A percentile compares a stretch with the other conserved stretches of the same genome.
These are phyloP conservation scores for Desmodus rotundus DNA, from an alignment of 2,113 vertebrate genomes.

Conservation along the genomic window DNA sequence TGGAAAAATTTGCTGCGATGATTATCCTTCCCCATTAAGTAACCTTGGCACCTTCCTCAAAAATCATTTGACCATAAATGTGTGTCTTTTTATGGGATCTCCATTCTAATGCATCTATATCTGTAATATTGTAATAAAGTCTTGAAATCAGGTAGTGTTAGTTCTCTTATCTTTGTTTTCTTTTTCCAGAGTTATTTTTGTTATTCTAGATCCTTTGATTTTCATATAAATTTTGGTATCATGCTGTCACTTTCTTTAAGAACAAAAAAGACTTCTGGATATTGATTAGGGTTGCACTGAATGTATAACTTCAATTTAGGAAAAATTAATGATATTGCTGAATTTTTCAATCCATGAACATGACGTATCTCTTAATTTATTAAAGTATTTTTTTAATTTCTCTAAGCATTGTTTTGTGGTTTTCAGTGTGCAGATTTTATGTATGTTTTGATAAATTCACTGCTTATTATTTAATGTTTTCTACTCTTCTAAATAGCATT, in stretches of 20 bases:
- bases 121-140: not conserved
- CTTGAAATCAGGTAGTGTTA: not conserved
- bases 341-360: not conserved
- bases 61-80: not conserved
- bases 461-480: not conserved
- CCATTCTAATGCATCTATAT: not conserved
- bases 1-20: not conserved
- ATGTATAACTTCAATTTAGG: not conserved
- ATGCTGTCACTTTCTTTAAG: not conserved
- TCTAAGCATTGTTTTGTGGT: not conserved
- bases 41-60: not conserved
- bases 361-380: not conserved
- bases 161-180: not conserved
- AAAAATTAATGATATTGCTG: not conserved
- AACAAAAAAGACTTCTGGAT: not conserved
- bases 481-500: not conserved
- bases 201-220: not conserved
- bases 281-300: not conserved
- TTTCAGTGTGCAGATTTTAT: not conserved
- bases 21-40: not conserved
- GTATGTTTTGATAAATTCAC: not conserved
- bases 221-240: not conserved
- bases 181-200: slow-evolving; percentile 5
- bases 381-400: not conserved
- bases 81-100: not conserved